These are phyloP conservation scores for Holacanthella duospinosa DNA, from an alignment of 2,888 invertebrate genomes.

Conservation along the genomic window DNA sequence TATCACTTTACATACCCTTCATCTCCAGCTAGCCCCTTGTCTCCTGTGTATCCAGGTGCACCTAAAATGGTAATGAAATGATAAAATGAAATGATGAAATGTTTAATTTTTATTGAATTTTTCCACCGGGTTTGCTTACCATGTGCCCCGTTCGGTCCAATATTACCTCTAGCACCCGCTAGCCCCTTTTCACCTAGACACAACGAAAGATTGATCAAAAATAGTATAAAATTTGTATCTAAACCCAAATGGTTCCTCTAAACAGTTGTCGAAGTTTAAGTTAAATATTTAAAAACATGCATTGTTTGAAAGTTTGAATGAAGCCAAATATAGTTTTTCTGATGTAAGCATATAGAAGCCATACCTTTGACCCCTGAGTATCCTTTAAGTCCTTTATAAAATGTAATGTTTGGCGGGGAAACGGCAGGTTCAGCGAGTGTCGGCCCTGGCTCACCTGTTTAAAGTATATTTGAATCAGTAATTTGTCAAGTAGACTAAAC, in stretches of 20 bases:
- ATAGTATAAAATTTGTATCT: not conserved
- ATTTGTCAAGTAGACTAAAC: no score
- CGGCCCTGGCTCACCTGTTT: constrained; percentile 42
- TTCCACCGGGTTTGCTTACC: constrained; percentile 27
- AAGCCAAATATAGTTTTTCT: no score
- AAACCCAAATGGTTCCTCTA: not conserved
- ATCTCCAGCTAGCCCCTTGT: constrained; percentile 19
- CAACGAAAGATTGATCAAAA: constrained; percentile 10
- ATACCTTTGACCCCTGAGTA: constrained; percentile 41
- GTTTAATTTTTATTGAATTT: not conserved
- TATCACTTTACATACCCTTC: constrained; percentile 14
- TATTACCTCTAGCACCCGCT: not conserved
- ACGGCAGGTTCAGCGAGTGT: constrained; percentile 20
- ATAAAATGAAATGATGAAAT: not conserved
- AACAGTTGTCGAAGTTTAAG: not conserved
- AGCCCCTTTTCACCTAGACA: constrained; percentile 53
- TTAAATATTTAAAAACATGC: not conserved
- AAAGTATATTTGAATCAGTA: no score
- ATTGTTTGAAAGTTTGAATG: no score
- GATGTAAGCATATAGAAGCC: no score
- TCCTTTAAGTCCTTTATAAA: constrained; percentile 40
- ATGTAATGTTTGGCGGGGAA: constrained; percentile 29
- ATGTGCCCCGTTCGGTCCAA: constrained; percentile 26
- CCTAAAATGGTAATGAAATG: constrained; percentile 23
- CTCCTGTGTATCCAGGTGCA: constrained; percentile 32